Evolutionary conservation across 1,140 invertebrate genomes (phyloP).

Genomic region (Coenobita brevimanus): DNA sequence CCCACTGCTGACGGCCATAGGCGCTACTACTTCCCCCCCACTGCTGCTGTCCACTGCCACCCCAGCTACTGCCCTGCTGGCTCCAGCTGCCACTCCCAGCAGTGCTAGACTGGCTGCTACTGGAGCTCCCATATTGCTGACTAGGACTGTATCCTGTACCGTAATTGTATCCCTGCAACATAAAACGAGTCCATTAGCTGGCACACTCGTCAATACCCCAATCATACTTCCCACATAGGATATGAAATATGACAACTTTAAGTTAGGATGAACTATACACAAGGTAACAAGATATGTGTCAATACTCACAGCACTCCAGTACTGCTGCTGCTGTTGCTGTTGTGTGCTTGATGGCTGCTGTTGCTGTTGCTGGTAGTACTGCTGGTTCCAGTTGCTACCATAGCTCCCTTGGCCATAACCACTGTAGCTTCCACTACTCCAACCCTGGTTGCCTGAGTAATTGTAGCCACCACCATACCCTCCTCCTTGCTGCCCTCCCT

Average conservation of each 20-base stretch:
- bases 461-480: constrained; percentile 42
- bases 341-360: background rate
- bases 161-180: constrained; percentile 7
- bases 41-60: constrained; percentile 24
- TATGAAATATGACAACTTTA: background rate
- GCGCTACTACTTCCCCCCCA: background rate
- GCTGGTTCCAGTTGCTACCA: constrained; percentile 39
- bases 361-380: constrained; percentile 48
- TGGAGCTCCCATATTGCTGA: constrained; percentile 18
- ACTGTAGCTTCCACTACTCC: constrained; percentile 23
- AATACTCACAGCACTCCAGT: constrained; percentile 39
- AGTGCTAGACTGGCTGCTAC: background rate
- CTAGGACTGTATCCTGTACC: background rate
- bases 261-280: background rate
- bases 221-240: background rate
- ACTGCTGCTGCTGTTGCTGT: constrained; percentile 37
- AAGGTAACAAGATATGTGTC: background rate
- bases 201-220: too few species aligned
- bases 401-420: background rate
- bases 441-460: constrained; percentile 42
- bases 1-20: background rate
- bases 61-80: background rate
- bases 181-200: background rate
- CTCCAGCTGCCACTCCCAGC: background rate
- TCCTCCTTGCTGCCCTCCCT: constrained; percentile 39